Base-by-base conservation (phyloP, 2,113 vertebrate species). In the Orthochromis malagaraziensis region DNA sequence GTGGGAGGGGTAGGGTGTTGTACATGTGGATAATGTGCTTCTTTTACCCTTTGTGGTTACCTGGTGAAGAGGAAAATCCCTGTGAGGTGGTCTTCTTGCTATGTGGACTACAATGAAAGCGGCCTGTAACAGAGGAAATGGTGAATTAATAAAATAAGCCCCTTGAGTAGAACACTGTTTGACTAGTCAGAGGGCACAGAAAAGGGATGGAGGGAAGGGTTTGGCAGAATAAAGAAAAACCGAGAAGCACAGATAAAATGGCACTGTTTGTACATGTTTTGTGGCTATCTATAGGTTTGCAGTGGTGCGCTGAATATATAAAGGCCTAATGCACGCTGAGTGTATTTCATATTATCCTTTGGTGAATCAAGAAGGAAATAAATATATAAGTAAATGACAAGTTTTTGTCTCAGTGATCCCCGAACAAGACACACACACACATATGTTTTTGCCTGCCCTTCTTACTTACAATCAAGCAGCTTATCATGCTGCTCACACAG, bases 51-150 rank as follows among this genome's bases (percentile, higher is more conserved):
- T 96, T 95, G 94, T 96, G 88, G 89, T 94, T 94, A 95, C 93
- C 93, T 95, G 94, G 88, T 95, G 93, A 94, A 95, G 95, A 93
- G 92, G 94, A 95, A 96, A 95, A 96, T 95, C 94, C 94, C 92
- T 94, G 83, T 93, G 88, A 93, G 95, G 95, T 96, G 95, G 95
- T 95, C 94, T 84, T 92, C 89, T 88, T 26, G 49, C 89, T 84
- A 88, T 83, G 88, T 92, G 91, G 88, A 90, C 79, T 82, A 84
- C 87, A 88, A 84, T 88, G 88, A 87, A 83, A 55, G 84, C 14
- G 80, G 86, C 84, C 90, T 93, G 92, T 88, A 93, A 93, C 55
- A 63, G 89, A 94, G 90, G 87, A 93, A 95, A 93, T 86, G 60
- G 93, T 91, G 91, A 95, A 93, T 95, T 94, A 90, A 92, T 93